phyloP scores from a whole-genome alignment of 2,113 vertebrate genomes.

The Sclerurus mexicanus region DNA sequence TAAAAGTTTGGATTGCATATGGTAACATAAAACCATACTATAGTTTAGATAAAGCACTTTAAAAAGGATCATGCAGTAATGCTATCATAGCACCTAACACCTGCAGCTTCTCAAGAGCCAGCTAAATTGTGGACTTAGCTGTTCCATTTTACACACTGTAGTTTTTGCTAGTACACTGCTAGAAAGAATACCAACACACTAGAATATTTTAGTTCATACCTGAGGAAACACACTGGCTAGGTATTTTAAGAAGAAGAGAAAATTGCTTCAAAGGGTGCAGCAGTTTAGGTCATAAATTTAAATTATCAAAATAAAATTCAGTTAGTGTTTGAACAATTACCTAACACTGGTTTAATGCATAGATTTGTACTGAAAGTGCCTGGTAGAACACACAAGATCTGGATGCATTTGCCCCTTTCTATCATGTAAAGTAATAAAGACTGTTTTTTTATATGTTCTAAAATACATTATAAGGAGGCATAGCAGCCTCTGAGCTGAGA shows the following conservation, averaged over 20 bases:
- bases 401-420: background rate
- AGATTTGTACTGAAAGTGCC: rapidly evolving
- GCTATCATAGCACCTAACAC: background rate
- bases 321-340: background rate
- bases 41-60: background rate
- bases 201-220: background rate
- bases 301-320: background rate
- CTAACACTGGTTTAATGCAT: background rate
- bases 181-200: background rate
- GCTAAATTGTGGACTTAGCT: background rate
- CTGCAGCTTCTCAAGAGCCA: background rate
- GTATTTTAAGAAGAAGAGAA: background rate
- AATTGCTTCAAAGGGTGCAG: background rate
- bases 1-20: background rate
- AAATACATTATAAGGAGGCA: background rate
- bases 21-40: background rate
- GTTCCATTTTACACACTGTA: rapidly evolving
- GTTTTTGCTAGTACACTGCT: background rate
- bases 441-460: background rate
- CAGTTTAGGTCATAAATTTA: background rate
- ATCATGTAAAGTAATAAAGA: background rate
- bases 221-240: background rate
- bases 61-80: background rate
- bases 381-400: background rate
- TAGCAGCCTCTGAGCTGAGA: background rate